Evolutionary conservation across 2,113 vertebrate species (phyloP), one percentile per base, ranked within the genome.

Genomic region (Glareola pratincola): DNA sequence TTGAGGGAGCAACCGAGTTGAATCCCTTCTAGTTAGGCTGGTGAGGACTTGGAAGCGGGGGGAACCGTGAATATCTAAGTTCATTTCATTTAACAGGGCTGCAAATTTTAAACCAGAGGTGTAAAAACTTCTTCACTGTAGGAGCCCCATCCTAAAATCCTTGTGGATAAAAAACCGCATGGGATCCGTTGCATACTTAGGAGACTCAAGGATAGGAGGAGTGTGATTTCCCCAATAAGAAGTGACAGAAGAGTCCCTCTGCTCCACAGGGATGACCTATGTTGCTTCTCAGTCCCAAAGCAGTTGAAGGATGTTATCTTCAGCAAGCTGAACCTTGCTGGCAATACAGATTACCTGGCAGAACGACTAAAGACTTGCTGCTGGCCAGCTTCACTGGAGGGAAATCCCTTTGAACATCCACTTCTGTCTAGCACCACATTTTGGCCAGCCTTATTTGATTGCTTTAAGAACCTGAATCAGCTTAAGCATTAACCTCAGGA

Each of bases 401-500:
- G 32, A 94, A 88, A 90, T 69, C 48, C 26, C 64, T 88, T 90
- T 95, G 88, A 88, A 77, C 50, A 67, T 62, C 63, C 37, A 53
- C 26, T 89, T 95, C 76, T 81, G 47, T 62, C 63, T 86, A 57
- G 45, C 68, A 77, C 47, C 60, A 71, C 26, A 21, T 91, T 82
- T 95, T 95, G 69, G 29, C 60, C 45, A 74, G 79, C 59, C 63
- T 92, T 92, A 73, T 74, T 80, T 81, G 86, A 87, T 91, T 92
- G 83, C 76, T 94, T 92, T 47, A 73, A 84, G 86, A 92, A 78
- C 87, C 73, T 74, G 91, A 92, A 60, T 86, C 54, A 73, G 64
- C 39, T 67, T 91, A 71, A 84, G 83, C 86, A 95, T 96, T 94
- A 97, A 91, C 86, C 80, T 92, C 75, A 66, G 76, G 91, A 94